phyloP scores from a whole-genome alignment of 2,113 vertebrate genomes.

The Hemiscyllium ocellatum region DNA sequence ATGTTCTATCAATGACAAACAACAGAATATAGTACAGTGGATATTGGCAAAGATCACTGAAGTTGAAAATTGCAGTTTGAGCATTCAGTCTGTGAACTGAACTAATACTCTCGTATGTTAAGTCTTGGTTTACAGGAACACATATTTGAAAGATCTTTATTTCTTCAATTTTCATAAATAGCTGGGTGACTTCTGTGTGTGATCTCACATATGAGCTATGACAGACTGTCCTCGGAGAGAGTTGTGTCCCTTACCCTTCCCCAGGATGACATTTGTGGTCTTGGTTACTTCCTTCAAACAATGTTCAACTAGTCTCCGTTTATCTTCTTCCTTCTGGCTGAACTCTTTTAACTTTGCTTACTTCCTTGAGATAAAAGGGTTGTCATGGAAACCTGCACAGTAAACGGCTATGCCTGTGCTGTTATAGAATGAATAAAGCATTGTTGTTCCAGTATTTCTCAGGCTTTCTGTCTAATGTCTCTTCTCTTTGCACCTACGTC shows the following conservation, averaged over 20 bases:
- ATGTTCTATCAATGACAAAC: background rate
- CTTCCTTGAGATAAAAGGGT: background rate
- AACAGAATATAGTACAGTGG: background rate
- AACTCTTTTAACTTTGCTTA: slow-evolving; percentile 23
- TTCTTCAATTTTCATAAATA: background rate
- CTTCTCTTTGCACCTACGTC: background rate
- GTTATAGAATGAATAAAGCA: background rate
- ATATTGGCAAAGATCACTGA: background rate
- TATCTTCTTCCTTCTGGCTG: background rate
- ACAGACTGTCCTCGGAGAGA: background rate
- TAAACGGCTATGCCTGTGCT: slow-evolving; percentile 2
- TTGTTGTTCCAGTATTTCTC: background rate
- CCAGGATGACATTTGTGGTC: background rate
- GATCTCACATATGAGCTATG: background rate
- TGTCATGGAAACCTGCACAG: slow-evolving; percentile 1
- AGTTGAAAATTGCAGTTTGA: background rate
- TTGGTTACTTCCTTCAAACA: background rate
- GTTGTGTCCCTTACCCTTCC: background rate
- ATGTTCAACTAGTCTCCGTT: background rate
- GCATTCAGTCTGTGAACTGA: background rate
- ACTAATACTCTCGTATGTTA: background rate
- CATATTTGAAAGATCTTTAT: background rate
- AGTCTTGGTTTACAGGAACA: background rate
- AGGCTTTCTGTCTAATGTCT: background rate
- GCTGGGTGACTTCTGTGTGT: background rate